A percentile compares a stretch with the other conserved stretches of the same genome.
Conservation (phyloP, 2,113 vertebrate species). For the Poicephalus meyeri region DNA sequence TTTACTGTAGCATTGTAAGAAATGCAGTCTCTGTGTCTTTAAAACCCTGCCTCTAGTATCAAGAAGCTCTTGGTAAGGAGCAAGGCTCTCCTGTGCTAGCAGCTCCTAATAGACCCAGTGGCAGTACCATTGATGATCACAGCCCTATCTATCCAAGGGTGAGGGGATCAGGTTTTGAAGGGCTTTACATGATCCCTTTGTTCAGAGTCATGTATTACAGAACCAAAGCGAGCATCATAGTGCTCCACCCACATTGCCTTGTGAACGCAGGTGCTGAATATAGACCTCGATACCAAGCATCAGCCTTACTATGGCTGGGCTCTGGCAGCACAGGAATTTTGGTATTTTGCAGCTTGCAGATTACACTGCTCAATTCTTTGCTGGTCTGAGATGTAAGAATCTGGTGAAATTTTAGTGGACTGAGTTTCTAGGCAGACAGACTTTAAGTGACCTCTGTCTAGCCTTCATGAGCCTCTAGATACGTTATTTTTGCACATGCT, state of each 20-base stretch:
- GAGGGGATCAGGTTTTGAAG: not conserved
- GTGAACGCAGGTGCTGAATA: not conserved
- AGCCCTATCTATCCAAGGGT: not conserved
- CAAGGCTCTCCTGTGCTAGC: not conserved
- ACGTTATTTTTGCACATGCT: not conserved
- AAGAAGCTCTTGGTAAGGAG: not conserved
- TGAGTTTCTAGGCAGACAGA: not conserved
- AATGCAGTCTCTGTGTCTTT: not conserved
- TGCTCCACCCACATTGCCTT: not conserved
- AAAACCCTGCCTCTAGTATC: not conserved
- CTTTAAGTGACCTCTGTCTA: not conserved
- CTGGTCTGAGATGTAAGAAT: not conserved
- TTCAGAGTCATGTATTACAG: not conserved
- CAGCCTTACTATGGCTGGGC: rapidly evolving
- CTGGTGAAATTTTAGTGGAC: not conserved
- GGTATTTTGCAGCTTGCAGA: not conserved
- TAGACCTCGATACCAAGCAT: rapidly evolving
- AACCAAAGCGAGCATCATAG: rapidly evolving
- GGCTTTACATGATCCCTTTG: not conserved
- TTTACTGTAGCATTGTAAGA: not conserved
- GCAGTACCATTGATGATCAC: not conserved
- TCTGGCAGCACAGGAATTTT: not conserved
- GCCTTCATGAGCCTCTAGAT: not conserved
- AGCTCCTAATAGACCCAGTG: not conserved
- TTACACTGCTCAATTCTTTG: not conserved